phyloP scores from a whole-genome alignment of 2,888 invertebrate genomes.

The Euzophera pinguis region DNA sequence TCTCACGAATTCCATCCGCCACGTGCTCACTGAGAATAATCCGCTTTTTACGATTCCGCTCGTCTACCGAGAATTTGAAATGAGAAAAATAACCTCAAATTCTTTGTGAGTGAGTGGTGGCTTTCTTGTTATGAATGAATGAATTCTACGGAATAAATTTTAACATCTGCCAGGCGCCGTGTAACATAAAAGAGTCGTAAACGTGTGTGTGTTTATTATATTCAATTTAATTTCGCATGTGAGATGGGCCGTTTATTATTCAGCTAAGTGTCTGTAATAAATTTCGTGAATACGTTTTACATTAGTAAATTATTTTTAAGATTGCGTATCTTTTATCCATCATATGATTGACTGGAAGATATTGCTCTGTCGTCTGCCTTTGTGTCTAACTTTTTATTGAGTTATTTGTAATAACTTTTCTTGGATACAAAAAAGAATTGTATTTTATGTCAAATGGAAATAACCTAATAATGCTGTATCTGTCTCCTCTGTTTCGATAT shows the following conservation, averaged over 20 bases:
- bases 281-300: neutral
- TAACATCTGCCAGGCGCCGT: constrained; percentile 15
- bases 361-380: too few relatives aligned
- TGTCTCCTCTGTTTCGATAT: too few relatives aligned
- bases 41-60: constrained; percentile 78
- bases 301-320: neutral
- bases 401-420: too few relatives aligned
- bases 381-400: too few relatives aligned
- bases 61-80: constrained; percentile 72
- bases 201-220: constrained; percentile 9
- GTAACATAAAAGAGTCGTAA: constrained; percentile 9
- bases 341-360: too few relatives aligned
- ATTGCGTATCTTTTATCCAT: too few relatives aligned
- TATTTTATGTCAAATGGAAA: too few relatives aligned
- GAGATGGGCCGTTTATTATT: neutral
- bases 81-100: constrained; percentile 73
- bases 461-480: too few relatives aligned
- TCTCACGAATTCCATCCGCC: constrained; percentile 69
- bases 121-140: constrained; percentile 60
- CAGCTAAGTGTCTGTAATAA: neutral
- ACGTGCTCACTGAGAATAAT: constrained; percentile 66
- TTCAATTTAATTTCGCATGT: constrained; percentile 7
- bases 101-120: constrained; percentile 56
- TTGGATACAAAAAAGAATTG: too few relatives aligned
- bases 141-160: constrained; percentile 32